These are phyloP conservation scores for Notothenia coriiceps DNA, from an alignment of 2,113 vertebrate species.

Conservation along the genomic window DNA sequence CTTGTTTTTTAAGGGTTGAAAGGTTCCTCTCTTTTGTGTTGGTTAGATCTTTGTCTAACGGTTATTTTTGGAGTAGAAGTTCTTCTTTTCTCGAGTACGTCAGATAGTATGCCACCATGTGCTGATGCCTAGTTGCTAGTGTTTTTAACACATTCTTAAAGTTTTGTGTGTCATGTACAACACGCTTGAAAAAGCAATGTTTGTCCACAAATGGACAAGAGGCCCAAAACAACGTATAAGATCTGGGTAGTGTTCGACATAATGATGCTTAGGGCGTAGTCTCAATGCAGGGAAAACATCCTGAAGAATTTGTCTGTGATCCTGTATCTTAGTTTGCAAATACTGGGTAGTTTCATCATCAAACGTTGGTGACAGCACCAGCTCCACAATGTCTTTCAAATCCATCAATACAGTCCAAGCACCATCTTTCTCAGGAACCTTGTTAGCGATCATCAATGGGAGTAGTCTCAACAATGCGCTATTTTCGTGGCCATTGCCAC, in stretches of 20 bases:
- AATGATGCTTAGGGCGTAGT: not conserved
- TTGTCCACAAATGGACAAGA: conserved; percentile 7
- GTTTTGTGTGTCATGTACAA: not conserved
- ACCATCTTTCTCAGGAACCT: not conserved
- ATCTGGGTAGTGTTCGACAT: not conserved
- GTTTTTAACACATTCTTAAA: conserved; percentile 5
- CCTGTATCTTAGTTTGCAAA: not conserved
- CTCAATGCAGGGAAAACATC: not conserved
- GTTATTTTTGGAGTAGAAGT: no score
- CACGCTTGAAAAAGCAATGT: not conserved
- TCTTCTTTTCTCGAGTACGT: no score
- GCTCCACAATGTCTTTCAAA: not conserved
- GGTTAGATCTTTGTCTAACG: no score
- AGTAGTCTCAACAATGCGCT: not conserved
- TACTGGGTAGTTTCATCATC: not conserved
- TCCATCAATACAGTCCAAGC: not conserved
- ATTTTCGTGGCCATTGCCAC: not conserved
- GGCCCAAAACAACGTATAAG: not conserved
- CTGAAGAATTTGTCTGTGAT: not conserved
- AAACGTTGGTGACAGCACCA: not conserved
- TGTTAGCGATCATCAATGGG: not conserved
- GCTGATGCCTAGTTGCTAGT: no score
- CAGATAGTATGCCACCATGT: no score
- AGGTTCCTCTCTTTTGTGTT: no score
- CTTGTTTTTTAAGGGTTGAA: no score